Evolutionary conservation across 2,797 vertebrate species (phyloP).

Genomic region (Lacerta agilis): DNA sequence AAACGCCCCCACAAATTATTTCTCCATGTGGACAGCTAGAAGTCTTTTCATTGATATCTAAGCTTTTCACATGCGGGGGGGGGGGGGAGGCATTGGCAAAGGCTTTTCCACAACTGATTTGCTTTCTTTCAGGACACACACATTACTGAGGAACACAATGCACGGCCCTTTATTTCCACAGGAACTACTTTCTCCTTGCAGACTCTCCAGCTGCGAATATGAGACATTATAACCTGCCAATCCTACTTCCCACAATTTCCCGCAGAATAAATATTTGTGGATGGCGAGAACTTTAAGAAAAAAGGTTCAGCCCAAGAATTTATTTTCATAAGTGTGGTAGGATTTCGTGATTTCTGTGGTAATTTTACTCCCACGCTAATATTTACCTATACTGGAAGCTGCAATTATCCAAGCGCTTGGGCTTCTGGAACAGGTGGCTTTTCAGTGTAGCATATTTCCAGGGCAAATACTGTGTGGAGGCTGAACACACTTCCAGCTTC

Average conservation of each 20-base stretch:
- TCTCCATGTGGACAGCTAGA: not conserved
- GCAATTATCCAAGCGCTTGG: slow-evolving; percentile 3
- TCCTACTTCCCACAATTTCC: not conserved
- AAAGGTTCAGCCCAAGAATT: not conserved
- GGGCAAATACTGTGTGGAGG: not conserved
- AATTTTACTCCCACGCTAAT: slow-evolving; percentile 9
- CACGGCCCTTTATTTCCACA: not conserved
- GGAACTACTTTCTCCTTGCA: not conserved
- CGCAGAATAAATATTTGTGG: not conserved
- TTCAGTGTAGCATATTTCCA: not conserved
- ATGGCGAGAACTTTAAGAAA: not conserved
- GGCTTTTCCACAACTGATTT: not conserved
- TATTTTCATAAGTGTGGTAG: not conserved
- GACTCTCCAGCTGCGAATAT: not conserved
- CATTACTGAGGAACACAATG: not conserved
- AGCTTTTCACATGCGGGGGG: not conserved
- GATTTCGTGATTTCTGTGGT: not conserved
- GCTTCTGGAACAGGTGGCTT: slow-evolving; percentile 6
- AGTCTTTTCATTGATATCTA: not conserved
- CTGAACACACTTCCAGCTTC: not conserved
- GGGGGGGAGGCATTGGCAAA: not conserved
- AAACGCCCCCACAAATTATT: not conserved
- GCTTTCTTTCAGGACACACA: not conserved
- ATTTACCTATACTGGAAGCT: not conserved
- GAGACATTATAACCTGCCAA: not conserved